A percentile compares a stretch with the other conserved stretches of the same genome.
phyloP scores from a whole-genome alignment of 2,113 vertebrate genomes.

The Myotis lucifugus region DNA sequence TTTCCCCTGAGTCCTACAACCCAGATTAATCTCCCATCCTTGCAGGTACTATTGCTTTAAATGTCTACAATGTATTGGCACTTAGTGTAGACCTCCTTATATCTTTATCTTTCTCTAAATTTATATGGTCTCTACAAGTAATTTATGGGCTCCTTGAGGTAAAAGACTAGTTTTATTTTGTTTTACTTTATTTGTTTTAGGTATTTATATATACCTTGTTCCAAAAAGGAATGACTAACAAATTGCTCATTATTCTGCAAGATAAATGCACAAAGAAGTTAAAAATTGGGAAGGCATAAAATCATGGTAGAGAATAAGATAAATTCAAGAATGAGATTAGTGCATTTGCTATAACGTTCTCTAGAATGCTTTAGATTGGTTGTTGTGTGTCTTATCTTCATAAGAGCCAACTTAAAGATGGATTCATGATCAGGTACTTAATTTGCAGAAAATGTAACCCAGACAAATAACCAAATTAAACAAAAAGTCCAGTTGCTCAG shows the following conservation, averaged over 20 bases:
- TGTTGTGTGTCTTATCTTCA: not conserved
- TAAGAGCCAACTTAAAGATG: not conserved
- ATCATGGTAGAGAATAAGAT: not conserved
- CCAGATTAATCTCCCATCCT: conserved; percentile 45
- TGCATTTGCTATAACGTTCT: not conserved
- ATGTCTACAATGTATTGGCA: not conserved
- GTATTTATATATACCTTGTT: conserved; percentile 28
- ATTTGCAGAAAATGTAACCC: not conserved
- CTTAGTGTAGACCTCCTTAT: not conserved
- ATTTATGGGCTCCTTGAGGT: conserved; percentile 37
- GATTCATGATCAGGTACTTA: conserved; percentile 14
- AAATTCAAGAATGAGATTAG: not conserved
- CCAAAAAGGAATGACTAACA: not conserved
- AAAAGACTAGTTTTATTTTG: conserved; percentile 14
- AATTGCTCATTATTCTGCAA: not conserved
- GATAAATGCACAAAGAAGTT: conserved; percentile 5
- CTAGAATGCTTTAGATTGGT: not conserved
- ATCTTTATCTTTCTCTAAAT: conserved; percentile 51
- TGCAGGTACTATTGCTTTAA: conserved; percentile 42
- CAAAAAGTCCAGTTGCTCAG: not conserved
- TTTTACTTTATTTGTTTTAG: conserved; percentile 40
- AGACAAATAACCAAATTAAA: conserved; percentile 9
- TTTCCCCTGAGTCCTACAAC: conserved; percentile 54
- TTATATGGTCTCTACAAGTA: not conserved
- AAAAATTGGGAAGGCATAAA: conserved; percentile 9